phyloP scores from a whole-genome alignment of 2,113 vertebrate genomes.

The Marcusenius ussheri region DNA sequence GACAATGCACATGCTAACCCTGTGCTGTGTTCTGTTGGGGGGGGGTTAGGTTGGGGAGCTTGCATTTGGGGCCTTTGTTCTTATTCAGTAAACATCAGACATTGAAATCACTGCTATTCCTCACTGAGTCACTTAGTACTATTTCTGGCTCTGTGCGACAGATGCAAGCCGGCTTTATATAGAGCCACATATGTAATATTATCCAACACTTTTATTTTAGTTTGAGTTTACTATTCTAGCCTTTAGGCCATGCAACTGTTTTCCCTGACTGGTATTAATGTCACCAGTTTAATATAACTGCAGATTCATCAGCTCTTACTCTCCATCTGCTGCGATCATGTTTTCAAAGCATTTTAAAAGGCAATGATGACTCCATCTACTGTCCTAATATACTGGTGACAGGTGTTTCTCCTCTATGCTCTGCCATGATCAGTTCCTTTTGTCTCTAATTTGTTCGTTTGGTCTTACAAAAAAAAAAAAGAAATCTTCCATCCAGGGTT shows the following conservation, averaged over 20 bases:
- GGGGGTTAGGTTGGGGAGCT: neutral
- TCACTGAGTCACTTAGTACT: neutral
- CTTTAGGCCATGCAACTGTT: constrained; percentile 39
- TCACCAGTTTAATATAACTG: constrained; percentile 59
- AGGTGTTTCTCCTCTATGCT: neutral
- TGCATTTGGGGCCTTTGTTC: neutral
- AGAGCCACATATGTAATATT: constrained; percentile 51
- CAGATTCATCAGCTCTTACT: constrained; percentile 44
- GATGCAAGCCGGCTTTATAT: constrained; percentile 43
- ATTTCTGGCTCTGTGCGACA: constrained; percentile 34
- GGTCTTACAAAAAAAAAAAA: neutral
- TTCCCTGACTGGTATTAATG: constrained; percentile 44
- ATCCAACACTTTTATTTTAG: constrained; percentile 47
- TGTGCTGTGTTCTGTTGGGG: neutral
- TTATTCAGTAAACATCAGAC: constrained; percentile 6
- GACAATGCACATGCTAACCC: constrained; percentile 7
- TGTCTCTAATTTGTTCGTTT: neutral
- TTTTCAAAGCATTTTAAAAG: constrained; percentile 46
- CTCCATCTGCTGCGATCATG: constrained; percentile 42
- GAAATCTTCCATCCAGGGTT: neutral
- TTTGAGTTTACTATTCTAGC: constrained; percentile 42
- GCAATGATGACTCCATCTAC: constrained; percentile 44
- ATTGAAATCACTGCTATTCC: neutral
- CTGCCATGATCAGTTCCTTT: neutral
- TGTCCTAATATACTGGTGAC: neutral